Evolutionary conservation across 2,888 invertebrate species (phyloP), one percentile per base, ranked within the genome.

Genomic region (Eupeodes latifasciatus): DNA sequence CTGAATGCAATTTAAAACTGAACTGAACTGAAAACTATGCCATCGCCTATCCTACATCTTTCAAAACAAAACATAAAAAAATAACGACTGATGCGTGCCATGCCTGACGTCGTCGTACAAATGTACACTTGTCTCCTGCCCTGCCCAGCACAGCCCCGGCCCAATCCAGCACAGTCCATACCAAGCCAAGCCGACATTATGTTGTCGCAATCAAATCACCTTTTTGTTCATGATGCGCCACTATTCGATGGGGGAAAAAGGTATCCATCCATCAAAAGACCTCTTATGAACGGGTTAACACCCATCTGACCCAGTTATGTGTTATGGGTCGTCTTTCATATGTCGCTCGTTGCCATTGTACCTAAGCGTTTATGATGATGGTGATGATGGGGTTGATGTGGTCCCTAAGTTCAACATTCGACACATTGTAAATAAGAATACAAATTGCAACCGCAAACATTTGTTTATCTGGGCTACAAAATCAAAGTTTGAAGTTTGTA

Each of bases 221-320:
- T 59, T 27, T 62, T 71, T 27, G 49, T 47, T 40, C 40, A 40
- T 40, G 40, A 40, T 40, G 40, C 5, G 40, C 5, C 9, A 40
- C 5, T 40, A 9, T 9, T 59, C 27, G 34, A 47, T 44, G 72
- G 10, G 12, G 51, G 40, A 40, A 40, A 61, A 40, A 67, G 59
- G 66, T 81, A 88, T 67, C 81, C 85, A 85, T 85, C 88, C 78
- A 74, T 64, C 85, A 81, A 78, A 88, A 77, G 67, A 78, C 64
- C 67, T 80, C 79, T 86, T 76, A 71, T 66, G 79, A 71, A 66
- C 36, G 84, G 81, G 78, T 66, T 88, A 88, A 88, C 85, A 88
- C 88, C 88, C 74, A 62, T 57, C 19, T 85, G 88, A 75, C 88
- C 88, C 75, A 88, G 77, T 81, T 88, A 49, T 74, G 59, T 47